phyloP scores from a whole-genome alignment of 2,113 vertebrate species.

The Actinemys pallida region DNA sequence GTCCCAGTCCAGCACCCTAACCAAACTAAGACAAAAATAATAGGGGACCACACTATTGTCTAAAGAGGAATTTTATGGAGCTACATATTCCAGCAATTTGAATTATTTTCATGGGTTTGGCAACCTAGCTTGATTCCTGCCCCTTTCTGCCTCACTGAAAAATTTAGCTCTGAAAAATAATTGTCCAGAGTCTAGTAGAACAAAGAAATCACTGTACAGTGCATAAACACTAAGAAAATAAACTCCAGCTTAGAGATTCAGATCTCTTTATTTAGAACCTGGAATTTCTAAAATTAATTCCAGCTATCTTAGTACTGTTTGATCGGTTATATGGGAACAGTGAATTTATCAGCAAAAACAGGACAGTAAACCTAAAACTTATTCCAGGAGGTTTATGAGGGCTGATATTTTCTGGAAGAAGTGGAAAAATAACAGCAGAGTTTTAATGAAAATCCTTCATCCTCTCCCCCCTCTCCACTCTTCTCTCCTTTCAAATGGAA shows the following conservation, averaged over 20 bases:
- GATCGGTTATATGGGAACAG: not conserved
- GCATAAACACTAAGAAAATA: not conserved
- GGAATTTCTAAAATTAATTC: not conserved
- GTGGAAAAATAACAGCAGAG: not conserved
- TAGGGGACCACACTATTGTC: not conserved
- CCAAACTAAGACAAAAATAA: accelerated
- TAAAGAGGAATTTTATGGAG: not conserved
- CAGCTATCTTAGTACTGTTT: not conserved
- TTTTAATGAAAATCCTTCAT: not conserved
- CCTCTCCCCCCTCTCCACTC: accelerated
- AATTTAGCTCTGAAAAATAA: not conserved
- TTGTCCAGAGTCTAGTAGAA: not conserved
- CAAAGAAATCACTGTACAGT: slow-evolving; percentile 1
- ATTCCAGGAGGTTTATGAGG: not conserved
- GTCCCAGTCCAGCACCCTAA: not conserved
- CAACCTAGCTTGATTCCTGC: not conserved
- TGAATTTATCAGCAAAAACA: not conserved
- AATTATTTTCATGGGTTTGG: not conserved
- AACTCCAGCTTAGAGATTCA: not conserved
- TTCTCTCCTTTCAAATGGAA: not conserved
- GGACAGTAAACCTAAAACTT: not conserved
- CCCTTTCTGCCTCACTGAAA: not conserved
- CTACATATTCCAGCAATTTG: not conserved
- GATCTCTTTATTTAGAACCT: not conserved
- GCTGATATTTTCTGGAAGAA: not conserved